A percentile compares a stretch with the other conserved stretches of the same genome.
Conservation (phyloP, 1,140 invertebrate species). For the Zaprionus ornatus region DNA sequence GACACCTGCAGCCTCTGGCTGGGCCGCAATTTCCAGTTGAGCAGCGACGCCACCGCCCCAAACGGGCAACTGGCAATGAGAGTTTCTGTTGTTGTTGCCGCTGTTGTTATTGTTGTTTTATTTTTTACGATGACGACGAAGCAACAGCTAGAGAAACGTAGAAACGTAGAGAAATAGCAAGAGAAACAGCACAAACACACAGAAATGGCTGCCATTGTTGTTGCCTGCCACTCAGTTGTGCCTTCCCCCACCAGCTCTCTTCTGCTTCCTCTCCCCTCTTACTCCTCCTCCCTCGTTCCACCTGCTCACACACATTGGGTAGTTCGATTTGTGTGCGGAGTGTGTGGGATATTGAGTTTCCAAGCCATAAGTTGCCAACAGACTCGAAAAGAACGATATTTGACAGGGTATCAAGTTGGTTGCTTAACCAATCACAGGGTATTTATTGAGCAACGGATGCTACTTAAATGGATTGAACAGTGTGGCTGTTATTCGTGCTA, state of each 20-base stretch:
- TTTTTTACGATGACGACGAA: constrained; percentile 57
- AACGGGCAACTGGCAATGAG: constrained; percentile 77
- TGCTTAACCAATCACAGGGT: neutral
- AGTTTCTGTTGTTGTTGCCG: neutral
- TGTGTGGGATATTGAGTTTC: constrained; percentile 7
- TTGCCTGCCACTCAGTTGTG: neutral
- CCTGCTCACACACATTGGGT: neutral
- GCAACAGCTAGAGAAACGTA: constrained; percentile 36
- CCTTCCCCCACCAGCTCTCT: neutral
- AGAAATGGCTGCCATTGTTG: constrained; percentile 41
- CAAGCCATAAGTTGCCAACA: neutral
- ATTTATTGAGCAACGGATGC: neutral
- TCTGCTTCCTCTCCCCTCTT: neutral
- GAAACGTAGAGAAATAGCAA: constrained; percentile 6
- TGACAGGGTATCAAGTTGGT: neutral
- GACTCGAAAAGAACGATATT: neutral
- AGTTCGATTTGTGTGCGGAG: neutral
- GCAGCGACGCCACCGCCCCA: constrained; percentile 66
- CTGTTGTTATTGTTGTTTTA: neutral
- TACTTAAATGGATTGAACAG: neutral
- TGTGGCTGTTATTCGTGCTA: no score
- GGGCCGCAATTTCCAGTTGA: constrained; percentile 76
- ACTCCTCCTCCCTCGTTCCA: neutral
- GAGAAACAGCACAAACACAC: constrained; percentile 7
- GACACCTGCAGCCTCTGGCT: constrained; percentile 68